Conservation (phyloP, 2,888 invertebrate genomes). For the Taphrorychus bicolor region DNA sequence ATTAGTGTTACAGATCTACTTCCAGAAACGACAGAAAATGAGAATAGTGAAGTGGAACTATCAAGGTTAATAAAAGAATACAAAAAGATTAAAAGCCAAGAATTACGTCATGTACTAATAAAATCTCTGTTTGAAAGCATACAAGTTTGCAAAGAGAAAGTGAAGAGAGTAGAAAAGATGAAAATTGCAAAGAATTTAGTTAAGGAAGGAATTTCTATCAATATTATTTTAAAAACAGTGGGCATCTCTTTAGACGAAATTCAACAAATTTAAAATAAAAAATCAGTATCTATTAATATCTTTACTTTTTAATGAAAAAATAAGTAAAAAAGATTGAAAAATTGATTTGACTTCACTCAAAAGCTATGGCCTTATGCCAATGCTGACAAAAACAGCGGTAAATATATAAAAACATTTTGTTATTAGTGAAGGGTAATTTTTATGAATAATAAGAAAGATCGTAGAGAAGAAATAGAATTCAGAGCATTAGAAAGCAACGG, state of each 20-base stretch:
- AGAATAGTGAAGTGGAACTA: constrained; percentile 9
- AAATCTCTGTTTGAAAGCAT: constrained; percentile 1
- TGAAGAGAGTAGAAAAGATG: background rate
- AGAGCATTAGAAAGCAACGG: constrained; percentile 6
- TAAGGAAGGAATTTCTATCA: background rate
- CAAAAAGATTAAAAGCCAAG: constrained; percentile 10
- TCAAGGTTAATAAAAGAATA: constrained; percentile 10
- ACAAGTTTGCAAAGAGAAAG: background rate
- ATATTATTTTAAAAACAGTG: background rate
- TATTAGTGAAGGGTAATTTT: background rate
- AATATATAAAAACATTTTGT: background rate
- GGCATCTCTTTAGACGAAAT: background rate
- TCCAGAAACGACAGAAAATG: background rate
- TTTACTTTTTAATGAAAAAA: background rate
- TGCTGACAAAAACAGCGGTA: constrained; percentile 2
- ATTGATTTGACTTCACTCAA: constrained; percentile 4
- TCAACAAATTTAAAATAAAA: background rate
- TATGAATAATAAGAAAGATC: background rate
- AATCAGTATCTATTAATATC: background rate
- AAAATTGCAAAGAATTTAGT: constrained; percentile 3
- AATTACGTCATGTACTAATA: background rate
- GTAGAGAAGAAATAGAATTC: background rate
- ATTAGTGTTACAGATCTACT: constrained; percentile 16
- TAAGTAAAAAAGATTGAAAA: constrained; percentile 4
- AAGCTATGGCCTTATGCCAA: constrained; percentile 3